phyloP scores from a whole-genome alignment of 2,797 vertebrate species.

The Huso huso region DNA sequence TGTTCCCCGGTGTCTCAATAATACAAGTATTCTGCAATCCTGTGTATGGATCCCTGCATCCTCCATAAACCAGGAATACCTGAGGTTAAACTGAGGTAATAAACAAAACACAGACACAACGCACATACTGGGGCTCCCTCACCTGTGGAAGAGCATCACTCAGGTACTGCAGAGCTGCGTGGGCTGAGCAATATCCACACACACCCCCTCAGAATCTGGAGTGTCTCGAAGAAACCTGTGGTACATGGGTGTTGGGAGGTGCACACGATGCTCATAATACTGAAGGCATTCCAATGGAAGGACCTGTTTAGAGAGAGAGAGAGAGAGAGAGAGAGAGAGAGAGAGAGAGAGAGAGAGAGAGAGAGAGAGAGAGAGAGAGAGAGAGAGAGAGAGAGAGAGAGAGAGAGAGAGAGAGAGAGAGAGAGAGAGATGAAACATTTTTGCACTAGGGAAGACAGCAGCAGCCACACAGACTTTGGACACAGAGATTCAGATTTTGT shows the following conservation, averaged over 20 bases:
- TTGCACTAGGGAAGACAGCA: too few species aligned
- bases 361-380: too few species aligned
- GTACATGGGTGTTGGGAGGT: slow-evolving; percentile 43
- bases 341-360: too few species aligned
- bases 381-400: slow-evolving; percentile 11
- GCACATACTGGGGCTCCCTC: neutral
- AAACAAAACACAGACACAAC: neutral
- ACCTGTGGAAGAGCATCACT: slow-evolving; percentile 50
- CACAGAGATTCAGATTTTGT: too few species aligned
- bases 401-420: too few species aligned
- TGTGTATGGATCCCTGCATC: too few species aligned
- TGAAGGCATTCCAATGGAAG: slow-evolving; percentile 47
- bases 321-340: slow-evolving; percentile 13
- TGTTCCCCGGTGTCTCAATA: too few species aligned
- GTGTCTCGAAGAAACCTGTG: slow-evolving; percentile 45
- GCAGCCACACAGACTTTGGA: too few species aligned
- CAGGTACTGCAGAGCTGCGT: slow-evolving; percentile 29
- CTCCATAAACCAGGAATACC: too few species aligned
- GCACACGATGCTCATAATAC: slow-evolving; percentile 50
- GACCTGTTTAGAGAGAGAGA: slow-evolving; percentile 10
- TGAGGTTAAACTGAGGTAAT: neutral
- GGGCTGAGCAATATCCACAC: slow-evolving; percentile 38
- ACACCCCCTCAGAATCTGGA: slow-evolving; percentile 43
- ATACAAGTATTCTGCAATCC: too few species aligned
- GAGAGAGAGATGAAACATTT: too few species aligned